These are phyloP conservation scores for Gorilla gorilla DNA, from an alignment of 2,113 vertebrate species.

Conservation along the genomic window DNA sequence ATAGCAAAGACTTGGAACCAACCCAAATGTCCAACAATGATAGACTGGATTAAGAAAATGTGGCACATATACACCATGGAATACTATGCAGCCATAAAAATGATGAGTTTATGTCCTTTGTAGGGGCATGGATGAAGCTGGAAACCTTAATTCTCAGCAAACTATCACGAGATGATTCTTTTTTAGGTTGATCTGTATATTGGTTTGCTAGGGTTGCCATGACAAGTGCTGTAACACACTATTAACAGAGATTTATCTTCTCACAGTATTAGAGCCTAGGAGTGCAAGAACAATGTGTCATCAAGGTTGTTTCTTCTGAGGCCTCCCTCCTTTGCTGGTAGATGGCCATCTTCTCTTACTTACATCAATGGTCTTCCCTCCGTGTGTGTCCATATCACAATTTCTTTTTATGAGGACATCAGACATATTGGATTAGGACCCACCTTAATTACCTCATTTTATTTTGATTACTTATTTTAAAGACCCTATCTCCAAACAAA, in stretches of 20 bases:
- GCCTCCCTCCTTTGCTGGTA: neutral
- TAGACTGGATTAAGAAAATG: no score
- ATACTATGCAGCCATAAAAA: no score
- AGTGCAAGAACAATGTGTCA: neutral
- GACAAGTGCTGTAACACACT: neutral
- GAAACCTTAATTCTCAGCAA: no score
- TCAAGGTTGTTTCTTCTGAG: neutral
- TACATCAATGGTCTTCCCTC: neutral
- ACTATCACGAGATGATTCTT: neutral
- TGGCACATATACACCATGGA: no score
- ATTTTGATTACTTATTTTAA: neutral
- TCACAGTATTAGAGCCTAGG: neutral
- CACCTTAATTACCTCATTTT: neutral
- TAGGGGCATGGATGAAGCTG: no score
- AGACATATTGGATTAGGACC: neutral
- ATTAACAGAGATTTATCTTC: neutral
- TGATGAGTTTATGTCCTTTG: no score
- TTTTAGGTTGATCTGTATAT: neutral
- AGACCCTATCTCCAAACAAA: neutral
- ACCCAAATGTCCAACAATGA: no score
- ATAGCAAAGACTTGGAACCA: no score
- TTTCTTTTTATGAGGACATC: neutral
- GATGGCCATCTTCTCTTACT: neutral
- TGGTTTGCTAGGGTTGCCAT: neutral
- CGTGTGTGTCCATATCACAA: neutral